Evolutionary conservation across 2,888 invertebrate genomes (phyloP), one percentile per base, ranked within the genome.

Genomic region (Lordiphosa andalusiaca): DNA sequence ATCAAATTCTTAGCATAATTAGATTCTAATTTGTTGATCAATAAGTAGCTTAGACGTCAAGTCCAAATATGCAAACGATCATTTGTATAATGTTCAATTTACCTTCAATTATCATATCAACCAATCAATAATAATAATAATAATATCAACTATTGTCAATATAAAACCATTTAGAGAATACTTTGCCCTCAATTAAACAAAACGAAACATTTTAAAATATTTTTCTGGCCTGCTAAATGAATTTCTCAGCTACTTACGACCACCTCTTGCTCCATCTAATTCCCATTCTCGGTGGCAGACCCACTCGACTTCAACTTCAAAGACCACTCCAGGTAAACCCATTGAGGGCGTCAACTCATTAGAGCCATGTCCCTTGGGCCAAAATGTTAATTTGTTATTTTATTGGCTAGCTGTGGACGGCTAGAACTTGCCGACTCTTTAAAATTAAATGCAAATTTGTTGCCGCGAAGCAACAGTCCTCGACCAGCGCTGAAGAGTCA

Each of bases 361-460:
- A 65, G 54, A 41, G 23, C 50, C 62, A 53, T 53, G 13, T 58
- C 67, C 74, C 23, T 25, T 16, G 64, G 69, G 53, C 54, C 13
- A 4, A 54, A 67, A 73, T 61, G 63, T 65, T 77, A 77, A 80
- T 77, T 80, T 77, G 73, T 76, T 75, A 61, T 60, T 69, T 67
- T 67, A 67, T 73, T 67, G 65, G 61, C 59, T 39, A 39, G 10
- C 47, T 10, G 19, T 44, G 19, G 54, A 23, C 57, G 50, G 41
- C 44, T 46, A 62, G 56, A 54, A 52, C 35, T 25, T 35, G 33
- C 41, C 46, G 49, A 48, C 53, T 53, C 63, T 69, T 77, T 77
- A 71, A 76, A 81, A 69, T 77, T 62, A 69, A 81, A 76, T 67
- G 67, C 57, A 81, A 70, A 73, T 66, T 69, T 63, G 47, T 50